Base-by-base conservation (phyloP, 1,140 invertebrate genomes). In the Theocolax elegans region DNA sequence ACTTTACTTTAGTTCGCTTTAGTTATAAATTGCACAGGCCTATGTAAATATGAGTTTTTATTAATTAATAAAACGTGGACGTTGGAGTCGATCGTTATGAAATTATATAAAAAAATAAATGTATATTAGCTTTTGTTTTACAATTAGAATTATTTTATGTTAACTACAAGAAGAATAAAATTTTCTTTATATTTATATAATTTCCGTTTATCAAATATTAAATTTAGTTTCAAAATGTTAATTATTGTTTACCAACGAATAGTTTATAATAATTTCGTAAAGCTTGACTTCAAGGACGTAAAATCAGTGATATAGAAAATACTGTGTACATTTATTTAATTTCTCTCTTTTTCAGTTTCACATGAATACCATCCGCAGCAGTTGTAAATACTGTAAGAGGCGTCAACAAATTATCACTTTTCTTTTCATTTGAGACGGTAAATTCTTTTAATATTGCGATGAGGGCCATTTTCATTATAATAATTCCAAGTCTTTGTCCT, bases 401-500 rank as follows among this genome's bases (percentile, higher is more conserved):
- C 67, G 56, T 75, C 0, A 76, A 17, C 23, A 62, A 23, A 19
- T 63, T 70, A 12, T 75, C 62, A 15, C 67, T 44, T 63, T 77
- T 71, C 1, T 63, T 54, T 46, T 84, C 81, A 0, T 77, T 56
- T 53, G 76, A 77, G 7, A 89, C 75, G 48, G 75, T 73, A 71
- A 84, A 87, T 2, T 81, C 72, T 53, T 74, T 80, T 9, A 89
- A 27, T 23, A 89, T 81, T 9, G 82, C 83, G 1, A 84, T 82
- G 23, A 89, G 48, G 3, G 88, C 88, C 29, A 91, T 72, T 81
- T 92, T 92, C 0, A 88, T 84, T 76, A 92, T 89, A 60, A 92
- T 73, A 4, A 88, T 23, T 9, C 89, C 91, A 42, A 93, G 88
- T 46, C 91, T 83, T 78, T 87, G 85, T 21, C 89, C 90, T 85